Percentiles rank a stretch among this genome's conserved stretches.
Conservation (phyloP, 1,140 invertebrate genomes). For the Monomorium pharaonis region DNA sequence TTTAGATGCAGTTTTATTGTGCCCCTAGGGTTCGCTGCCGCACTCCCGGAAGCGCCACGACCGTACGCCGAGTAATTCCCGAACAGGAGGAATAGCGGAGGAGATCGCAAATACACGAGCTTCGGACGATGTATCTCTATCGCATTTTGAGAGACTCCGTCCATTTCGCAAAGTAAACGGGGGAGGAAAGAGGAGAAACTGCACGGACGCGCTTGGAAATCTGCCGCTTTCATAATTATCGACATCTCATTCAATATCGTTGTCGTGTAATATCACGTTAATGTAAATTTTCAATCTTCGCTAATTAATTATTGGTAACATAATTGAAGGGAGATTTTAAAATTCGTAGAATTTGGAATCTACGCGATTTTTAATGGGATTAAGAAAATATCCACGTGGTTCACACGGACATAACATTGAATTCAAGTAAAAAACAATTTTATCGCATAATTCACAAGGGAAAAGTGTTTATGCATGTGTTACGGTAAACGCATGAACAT, state of each 20-base stretch:
- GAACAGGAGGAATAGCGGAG: constrained; percentile 62
- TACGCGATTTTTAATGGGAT: not conserved
- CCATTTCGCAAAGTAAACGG: not conserved
- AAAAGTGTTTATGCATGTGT: not conserved
- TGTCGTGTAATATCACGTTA: not conserved
- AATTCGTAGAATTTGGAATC: not conserved
- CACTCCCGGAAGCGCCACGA: constrained; percentile 60
- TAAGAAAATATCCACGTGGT: not conserved
- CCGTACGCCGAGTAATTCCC: constrained; percentile 59
- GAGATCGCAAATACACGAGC: constrained; percentile 68
- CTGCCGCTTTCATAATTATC: not conserved
- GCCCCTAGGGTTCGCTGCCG: constrained; percentile 16
- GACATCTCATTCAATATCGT: not conserved
- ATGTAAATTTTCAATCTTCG: not conserved
- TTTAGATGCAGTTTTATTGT: constrained; percentile 73
- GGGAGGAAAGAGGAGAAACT: not conserved
- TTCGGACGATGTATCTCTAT: constrained; percentile 51
- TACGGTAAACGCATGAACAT: not conserved
- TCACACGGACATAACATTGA: not conserved
- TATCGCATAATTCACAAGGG: not conserved
- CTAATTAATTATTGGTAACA: not conserved
- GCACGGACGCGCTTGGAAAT: not conserved
- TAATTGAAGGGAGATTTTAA: not conserved
- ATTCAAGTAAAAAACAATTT: not conserved
- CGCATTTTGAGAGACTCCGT: constrained; percentile 47